Evolutionary conservation across 2,888 invertebrate species (phyloP).

Genomic region (Pherbina coryleti): DNA sequence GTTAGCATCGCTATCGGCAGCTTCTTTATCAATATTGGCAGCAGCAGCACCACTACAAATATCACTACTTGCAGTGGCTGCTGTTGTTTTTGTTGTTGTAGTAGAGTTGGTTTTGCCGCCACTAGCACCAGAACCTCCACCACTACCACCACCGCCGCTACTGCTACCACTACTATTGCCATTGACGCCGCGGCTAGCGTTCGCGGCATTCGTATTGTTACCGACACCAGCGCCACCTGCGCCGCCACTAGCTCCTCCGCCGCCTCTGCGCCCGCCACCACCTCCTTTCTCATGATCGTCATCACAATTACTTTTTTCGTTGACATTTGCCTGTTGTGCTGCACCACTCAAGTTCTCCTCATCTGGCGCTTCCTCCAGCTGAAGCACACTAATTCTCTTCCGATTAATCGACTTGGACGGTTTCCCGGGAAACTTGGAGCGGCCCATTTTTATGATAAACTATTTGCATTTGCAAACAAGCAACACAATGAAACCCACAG

Average conservation of each 20-base stretch:
- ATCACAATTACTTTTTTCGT: constrained; percentile 40
- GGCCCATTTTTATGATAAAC: constrained; percentile 63
- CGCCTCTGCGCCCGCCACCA: constrained; percentile 23
- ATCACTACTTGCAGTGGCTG: constrained; percentile 4
- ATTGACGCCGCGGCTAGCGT: constrained; percentile 41
- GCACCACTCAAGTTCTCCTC: constrained; percentile 35
- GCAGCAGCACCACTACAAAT: not conserved
- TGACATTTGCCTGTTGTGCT: constrained; percentile 45
- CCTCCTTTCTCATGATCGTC: constrained; percentile 41
- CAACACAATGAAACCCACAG: not conserved
- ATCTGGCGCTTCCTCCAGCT: constrained; percentile 45
- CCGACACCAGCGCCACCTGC: constrained; percentile 24
- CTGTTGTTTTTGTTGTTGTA: constrained; percentile 33
- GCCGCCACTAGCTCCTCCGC: constrained; percentile 47
- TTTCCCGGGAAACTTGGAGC: constrained; percentile 82
- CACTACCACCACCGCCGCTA: constrained; percentile 6
- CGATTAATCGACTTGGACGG: constrained; percentile 88
- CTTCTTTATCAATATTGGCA: constrained; percentile 5
- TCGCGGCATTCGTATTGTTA: constrained; percentile 45
- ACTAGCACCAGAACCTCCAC: constrained; percentile 14
- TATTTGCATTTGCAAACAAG: constrained; percentile 40
- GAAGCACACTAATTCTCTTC: constrained; percentile 84
- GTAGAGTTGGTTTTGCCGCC: constrained; percentile 29
- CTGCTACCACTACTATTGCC: constrained; percentile 26
- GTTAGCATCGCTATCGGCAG: not conserved